Evolutionary conservation across 2,113 vertebrate genomes (phyloP).

Genomic region (Ictalurus furcatus): DNA sequence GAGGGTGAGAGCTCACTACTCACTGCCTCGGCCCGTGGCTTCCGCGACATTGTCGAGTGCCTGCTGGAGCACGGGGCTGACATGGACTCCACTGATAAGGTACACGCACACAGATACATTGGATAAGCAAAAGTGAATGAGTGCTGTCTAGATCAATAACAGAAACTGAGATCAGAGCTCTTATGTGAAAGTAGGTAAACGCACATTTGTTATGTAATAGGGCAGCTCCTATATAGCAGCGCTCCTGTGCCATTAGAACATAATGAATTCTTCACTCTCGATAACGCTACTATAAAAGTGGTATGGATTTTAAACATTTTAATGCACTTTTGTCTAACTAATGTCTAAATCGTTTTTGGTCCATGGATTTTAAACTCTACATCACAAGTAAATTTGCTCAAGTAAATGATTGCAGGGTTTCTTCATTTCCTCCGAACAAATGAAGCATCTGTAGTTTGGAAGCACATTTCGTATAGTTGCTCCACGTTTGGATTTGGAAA

Average conservation of each 20-base stretch:
- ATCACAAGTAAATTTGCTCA: neutral
- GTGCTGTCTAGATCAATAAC: neutral
- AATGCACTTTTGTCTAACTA: neutral
- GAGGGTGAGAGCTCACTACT: constrained; percentile 92
- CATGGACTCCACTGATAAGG: constrained; percentile 89
- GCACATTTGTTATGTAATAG: neutral
- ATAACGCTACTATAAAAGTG: neutral
- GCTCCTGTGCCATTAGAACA: neutral
- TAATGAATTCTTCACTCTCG: neutral
- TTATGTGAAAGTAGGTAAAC: neutral
- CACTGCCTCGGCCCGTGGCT: constrained; percentile 91
- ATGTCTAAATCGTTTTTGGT: neutral
- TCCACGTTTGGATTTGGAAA: neutral
- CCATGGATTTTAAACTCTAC: neutral
- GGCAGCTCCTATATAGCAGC: neutral
- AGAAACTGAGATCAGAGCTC: neutral
- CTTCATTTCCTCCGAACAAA: neutral
- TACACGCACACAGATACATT: constrained; percentile 46
- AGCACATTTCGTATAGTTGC: neutral
- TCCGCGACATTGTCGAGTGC: constrained; percentile 93
- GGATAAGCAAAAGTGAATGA: neutral
- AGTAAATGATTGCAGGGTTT: neutral
- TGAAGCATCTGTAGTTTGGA: neutral
- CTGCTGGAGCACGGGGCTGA: constrained; percentile 85
- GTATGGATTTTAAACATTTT: neutral